Evolutionary conservation across 2,113 vertebrate genomes (phyloP).

Genomic region (Cryptomyrus ogoouensis): DNA sequence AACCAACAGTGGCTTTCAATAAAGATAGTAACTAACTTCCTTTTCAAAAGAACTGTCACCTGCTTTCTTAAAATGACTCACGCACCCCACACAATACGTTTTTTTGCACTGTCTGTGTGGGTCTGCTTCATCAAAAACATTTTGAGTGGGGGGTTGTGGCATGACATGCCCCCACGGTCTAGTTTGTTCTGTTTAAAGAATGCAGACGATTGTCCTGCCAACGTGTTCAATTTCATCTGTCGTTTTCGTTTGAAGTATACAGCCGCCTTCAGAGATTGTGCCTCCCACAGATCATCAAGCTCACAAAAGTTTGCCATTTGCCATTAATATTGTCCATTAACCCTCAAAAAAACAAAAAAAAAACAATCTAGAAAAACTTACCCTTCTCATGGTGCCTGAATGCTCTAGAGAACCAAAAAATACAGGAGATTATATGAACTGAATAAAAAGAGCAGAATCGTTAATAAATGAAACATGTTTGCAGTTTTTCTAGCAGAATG

Average conservation of each 20-base stretch:
- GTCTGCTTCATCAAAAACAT: neutral
- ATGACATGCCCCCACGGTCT: neutral
- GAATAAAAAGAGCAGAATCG: neutral
- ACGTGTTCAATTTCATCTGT: neutral
- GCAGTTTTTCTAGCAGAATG: neutral
- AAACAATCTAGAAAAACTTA: constrained; percentile 20
- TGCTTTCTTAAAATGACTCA: neutral
- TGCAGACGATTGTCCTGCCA: neutral
- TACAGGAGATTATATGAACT: neutral
- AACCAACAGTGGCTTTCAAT: neutral
- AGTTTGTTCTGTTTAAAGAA: neutral
- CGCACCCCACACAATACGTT: neutral
- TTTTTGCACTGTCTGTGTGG: neutral
- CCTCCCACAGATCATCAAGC: neutral
- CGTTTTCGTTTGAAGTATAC: neutral
- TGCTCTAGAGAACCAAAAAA: constrained; percentile 43
- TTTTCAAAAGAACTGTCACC: neutral
- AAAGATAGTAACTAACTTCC: neutral
- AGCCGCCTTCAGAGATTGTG: neutral
- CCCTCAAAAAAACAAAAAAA: too few species aligned
- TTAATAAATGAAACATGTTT: neutral
- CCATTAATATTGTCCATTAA: neutral
- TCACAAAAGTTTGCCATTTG: neutral
- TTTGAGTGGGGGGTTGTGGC: neutral
- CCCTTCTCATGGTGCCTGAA: constrained; percentile 41